Base-by-base conservation (phyloP, 2,888 invertebrate genomes). In the Heliconius hortense region DNA sequence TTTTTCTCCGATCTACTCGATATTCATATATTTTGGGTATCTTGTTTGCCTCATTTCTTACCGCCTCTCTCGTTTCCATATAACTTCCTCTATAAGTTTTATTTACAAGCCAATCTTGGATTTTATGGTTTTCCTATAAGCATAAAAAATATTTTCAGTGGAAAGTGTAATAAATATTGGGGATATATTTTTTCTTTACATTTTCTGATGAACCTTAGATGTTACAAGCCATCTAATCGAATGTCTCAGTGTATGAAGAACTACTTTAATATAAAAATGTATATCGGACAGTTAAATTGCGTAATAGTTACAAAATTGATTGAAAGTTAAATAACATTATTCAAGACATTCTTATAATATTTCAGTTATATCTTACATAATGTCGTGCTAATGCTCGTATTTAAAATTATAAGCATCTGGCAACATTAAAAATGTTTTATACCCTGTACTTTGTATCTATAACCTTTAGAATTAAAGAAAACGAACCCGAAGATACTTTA, bases 151-250 rank as follows among this genome's bases (percentile, higher is more conserved):
- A 74, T 74, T 69, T 53, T 26, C 48, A 74, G 53, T 66, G 39
- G 71, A 39, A 62, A 31, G 39, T 43, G 53, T 69, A 68, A 73
- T 53, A 67, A 79, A 81, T 83, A 84, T 82, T 84, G 18, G 31
- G 56, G 3, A 69, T 35, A 35, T 69, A 56, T 35, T 69, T 69
- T 56, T 69, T 31, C 69, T 39, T 8, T 66, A 24, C 39, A 66
- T 39, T 66, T 66, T 13, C 64, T 64, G 21, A 56, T 69, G 15
- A 21, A n/a, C 11, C 11, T 68, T 31, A 1, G 15, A 31, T 53
- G 5, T 31, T n/a, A 31, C 18, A 31, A n/a, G 4, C 11, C 13
- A 53, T 31, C 13, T 64, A 35, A n/a, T 35, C 0, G 39, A 39
- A n/a, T 39, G 31, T 35, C 8, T 63, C 35, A n/a, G 15, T n/a